A percentile compares a stretch with the other conserved stretches of the same genome.
phyloP scores from a whole-genome alignment of 2,113 vertebrate species.

The Colistium nudipinnis region DNA sequence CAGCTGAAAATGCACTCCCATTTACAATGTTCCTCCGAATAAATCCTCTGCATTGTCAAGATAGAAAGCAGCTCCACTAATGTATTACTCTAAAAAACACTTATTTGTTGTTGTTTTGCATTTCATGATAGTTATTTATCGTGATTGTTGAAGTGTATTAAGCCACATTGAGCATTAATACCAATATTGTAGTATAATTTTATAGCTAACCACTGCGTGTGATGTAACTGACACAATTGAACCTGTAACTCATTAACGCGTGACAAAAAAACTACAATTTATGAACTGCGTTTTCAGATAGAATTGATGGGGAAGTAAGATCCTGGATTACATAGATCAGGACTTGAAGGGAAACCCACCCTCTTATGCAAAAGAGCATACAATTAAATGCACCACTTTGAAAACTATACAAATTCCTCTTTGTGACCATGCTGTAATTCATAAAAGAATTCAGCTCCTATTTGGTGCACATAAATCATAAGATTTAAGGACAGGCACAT shows the following conservation, averaged over 20 bases:
- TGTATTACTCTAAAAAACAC: slow-evolving; percentile 36
- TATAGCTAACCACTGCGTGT: not conserved
- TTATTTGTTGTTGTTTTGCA: slow-evolving; percentile 25
- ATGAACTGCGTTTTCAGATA: not conserved
- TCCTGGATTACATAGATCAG: not conserved
- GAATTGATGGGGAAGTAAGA: not conserved
- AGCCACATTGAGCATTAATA: not conserved
- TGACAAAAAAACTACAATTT: not conserved
- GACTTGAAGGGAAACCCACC: not conserved
- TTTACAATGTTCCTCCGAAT: slow-evolving; percentile 38
- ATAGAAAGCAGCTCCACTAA: slow-evolving; percentile 42
- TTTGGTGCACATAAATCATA: no score
- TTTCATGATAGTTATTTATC: slow-evolving; percentile 22
- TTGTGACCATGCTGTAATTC: no score
- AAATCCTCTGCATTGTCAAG: slow-evolving; percentile 52
- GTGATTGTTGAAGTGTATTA: not conserved
- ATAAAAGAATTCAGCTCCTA: no score
- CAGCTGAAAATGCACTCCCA: slow-evolving; percentile 50
- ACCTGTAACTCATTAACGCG: not conserved
- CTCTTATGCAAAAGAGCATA: not conserved
- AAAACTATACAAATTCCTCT: not conserved
- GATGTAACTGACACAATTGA: not conserved
- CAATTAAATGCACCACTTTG: not conserved
- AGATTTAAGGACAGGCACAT: no score
- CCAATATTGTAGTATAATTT: not conserved